These are phyloP conservation scores for Nerophis lumbriciformis DNA, from an alignment of 2,113 vertebrate species.

Conservation along the genomic window DNA sequence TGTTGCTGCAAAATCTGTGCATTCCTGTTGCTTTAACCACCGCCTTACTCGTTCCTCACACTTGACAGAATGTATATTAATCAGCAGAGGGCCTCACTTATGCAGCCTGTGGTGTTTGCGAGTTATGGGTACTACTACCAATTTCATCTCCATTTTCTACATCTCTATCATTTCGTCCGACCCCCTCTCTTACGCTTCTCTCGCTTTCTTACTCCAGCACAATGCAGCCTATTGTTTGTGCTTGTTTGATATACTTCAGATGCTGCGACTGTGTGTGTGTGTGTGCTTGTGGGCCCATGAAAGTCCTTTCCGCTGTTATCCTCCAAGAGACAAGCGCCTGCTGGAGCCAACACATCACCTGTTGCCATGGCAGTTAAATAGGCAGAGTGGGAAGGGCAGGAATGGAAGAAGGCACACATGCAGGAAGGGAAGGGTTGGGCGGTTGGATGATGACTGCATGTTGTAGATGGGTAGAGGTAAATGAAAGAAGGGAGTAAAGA, in stretches of 20 bases:
- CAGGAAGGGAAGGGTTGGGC: slow-evolving; percentile 21
- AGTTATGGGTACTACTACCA: slow-evolving; percentile 23
- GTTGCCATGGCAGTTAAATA: slow-evolving; percentile 72
- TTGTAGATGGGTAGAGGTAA: slow-evolving; percentile 32
- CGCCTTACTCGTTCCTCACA: not conserved
- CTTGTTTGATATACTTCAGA: slow-evolving; percentile 34
- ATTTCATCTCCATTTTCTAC: slow-evolving; percentile 32
- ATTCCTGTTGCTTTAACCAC: not conserved
- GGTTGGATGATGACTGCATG: slow-evolving; percentile 52
- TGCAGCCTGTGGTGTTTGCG: slow-evolving; percentile 15
- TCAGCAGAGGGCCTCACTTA: slow-evolving; percentile 40
- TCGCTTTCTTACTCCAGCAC: slow-evolving; percentile 29
- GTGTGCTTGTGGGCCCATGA: slow-evolving; percentile 17
- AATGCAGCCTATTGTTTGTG: slow-evolving; percentile 5
- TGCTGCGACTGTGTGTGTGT: slow-evolving; percentile 11
- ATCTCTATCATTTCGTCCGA: slow-evolving; percentile 37
- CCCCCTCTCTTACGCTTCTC: slow-evolving; percentile 26
- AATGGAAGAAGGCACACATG: slow-evolving; percentile 39
- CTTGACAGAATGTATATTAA: slow-evolving; percentile 3
- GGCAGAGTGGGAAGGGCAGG: slow-evolving; percentile 45
- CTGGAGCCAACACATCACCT: slow-evolving; percentile 60
- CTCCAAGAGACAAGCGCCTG: slow-evolving; percentile 32
- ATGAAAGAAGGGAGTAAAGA: slow-evolving; percentile 2
- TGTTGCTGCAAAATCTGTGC: not conserved
- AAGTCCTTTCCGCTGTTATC: slow-evolving; percentile 19